Base-by-base conservation (phyloP, 1,140 invertebrate genomes). In the Drosophila novamexicana region DNA sequence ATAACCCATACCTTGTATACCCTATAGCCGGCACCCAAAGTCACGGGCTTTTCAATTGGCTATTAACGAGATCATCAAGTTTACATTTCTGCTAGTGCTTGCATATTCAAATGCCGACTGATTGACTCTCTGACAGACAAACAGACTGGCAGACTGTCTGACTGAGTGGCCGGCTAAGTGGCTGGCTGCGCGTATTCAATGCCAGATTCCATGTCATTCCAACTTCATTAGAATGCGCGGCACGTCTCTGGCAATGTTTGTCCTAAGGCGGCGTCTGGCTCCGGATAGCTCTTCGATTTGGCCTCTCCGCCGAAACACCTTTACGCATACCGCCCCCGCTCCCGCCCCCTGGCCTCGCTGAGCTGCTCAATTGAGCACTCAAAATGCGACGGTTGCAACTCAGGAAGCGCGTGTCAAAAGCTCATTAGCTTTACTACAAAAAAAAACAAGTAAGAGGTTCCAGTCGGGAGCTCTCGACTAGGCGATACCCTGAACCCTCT, bases 1-100 rank as follows among this genome's bases (percentile, higher is more conserved):
- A 42, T 29, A 57, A 12, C 10, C 16, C 0, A 57, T 53, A 36
- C 8, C 14, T 9, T 45, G 8, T 9, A 7, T 9, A 16, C n/a
- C 34, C 16, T 34, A 12, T 18, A 0, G 5, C 12, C 29, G 9
- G n/a, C 29, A 10, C 5, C 36, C n/a, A 49, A 9, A 10, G 32
- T 49, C 70, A 81, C 67, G 77, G 76, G 72, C 62, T 52, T 52
- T 69, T 69, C 74, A 73, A 73, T 81, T 74, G 72, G 16, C 69
- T 54, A 77, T 81, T 77, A 67, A 67, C 68, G 74, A 77, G 74
- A 74, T 81, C 78, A 81, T 81, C 68, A 81, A 81, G 74, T 59
- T 66, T 65, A 39, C 79, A 65, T 81, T 70, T 77, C 36, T 66
- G 53, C 9, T 62, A 40, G 39, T 39, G 18, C 16, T 39, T 40